Evolutionary conservation across 2,113 vertebrate genomes (phyloP).

Genomic region (Crotalus viridis): DNA sequence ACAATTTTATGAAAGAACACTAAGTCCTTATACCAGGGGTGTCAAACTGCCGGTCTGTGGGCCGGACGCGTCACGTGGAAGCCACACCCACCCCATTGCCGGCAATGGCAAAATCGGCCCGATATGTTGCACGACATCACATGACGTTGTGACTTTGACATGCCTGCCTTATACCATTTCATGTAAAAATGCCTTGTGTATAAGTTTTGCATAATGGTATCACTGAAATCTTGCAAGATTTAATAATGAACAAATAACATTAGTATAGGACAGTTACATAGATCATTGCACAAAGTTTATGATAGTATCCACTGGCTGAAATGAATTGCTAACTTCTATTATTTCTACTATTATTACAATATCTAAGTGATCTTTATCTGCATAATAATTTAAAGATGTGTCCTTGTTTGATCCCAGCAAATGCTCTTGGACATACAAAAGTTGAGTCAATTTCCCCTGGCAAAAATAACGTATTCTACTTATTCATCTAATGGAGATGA

Average conservation of each 20-base stretch:
- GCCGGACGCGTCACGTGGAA: no score
- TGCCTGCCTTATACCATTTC: not conserved
- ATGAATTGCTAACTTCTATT: not conserved
- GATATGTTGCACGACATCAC: no score
- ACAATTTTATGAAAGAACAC: not conserved
- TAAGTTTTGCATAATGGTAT: not conserved
- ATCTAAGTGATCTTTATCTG: not conserved
- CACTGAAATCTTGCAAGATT: not conserved
- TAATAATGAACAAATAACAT: not conserved
- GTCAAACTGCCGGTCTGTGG: no score
- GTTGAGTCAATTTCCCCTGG: not conserved
- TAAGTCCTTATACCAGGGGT: not conserved
- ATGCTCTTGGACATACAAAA: not conserved
- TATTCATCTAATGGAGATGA: conserved; percentile 62
- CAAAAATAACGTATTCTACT: conserved; percentile 43
- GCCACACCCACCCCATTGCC: no score
- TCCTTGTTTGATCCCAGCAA: not conserved
- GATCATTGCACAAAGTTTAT: not conserved
- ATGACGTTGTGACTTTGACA: no score
- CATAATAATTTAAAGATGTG: not conserved
- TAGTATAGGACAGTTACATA: not conserved
- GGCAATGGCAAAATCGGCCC: no score
- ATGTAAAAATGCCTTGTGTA: not conserved
- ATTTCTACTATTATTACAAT: not conserved
- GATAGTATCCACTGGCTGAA: not conserved